These are phyloP conservation scores for Ceratosolen solmsi DNA, from an alignment of 1,140 invertebrate genomes.

Conservation along the genomic window DNA sequence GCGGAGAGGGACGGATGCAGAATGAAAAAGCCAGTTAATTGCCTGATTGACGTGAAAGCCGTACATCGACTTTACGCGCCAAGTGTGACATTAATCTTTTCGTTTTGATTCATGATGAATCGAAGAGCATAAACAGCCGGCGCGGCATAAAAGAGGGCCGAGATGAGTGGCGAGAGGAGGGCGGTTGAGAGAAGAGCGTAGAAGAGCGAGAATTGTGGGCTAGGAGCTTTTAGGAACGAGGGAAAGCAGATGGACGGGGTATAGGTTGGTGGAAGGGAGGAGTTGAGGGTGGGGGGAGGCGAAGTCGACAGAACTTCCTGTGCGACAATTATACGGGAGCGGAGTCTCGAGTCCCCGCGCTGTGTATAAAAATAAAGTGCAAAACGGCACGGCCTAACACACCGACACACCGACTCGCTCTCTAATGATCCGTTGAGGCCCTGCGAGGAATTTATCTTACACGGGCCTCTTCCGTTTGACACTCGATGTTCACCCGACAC, in stretches of 20 bases:
- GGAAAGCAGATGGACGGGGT: no score
- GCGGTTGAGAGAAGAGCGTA: no score
- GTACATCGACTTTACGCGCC: background rate
- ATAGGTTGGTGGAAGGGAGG: no score
- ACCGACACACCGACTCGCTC: conserved; percentile 49
- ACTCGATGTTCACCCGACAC: conserved; percentile 63
- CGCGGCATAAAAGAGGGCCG: background rate
- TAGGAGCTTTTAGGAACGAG: no score
- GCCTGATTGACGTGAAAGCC: conserved; percentile 4
- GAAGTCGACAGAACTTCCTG: conserved; percentile 52
- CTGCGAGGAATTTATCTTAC: conserved; percentile 64
- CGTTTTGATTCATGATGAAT: conserved; percentile 31
- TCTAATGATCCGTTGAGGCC: conserved; percentile 66
- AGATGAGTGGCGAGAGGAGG: no score
- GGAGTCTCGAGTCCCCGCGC: background rate
- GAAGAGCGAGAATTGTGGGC: no score
- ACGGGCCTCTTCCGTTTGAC: conserved; percentile 61
- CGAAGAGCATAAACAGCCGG: background rate
- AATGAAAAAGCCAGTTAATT: conserved; percentile 22
- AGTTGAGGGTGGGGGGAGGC: background rate
- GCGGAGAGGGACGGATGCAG: background rate
- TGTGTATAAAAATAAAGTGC: conserved; percentile 58
- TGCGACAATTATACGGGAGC: conserved; percentile 59
- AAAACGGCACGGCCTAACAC: conserved; percentile 49
- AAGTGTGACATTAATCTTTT: conserved; percentile 25